A percentile compares a stretch with the other conserved stretches of the same genome.
These are phyloP conservation scores for Sphaeridia pumilis DNA, from an alignment of 2,888 invertebrate species.

Conservation along the genomic window DNA sequence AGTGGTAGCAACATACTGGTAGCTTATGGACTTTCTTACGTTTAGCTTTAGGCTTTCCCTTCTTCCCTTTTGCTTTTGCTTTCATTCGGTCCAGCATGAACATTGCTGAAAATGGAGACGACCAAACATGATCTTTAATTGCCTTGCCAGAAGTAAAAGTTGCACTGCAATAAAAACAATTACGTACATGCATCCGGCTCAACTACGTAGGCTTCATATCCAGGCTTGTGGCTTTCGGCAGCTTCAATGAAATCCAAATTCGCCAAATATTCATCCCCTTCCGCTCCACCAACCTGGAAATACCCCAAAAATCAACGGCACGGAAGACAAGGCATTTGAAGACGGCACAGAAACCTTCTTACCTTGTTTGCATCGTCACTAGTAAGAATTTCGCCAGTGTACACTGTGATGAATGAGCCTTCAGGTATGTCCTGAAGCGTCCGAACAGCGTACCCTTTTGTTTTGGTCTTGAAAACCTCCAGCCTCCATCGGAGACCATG, in stretches of 20 bases:
- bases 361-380: slow-evolving; percentile 75
- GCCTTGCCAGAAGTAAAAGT: slow-evolving; percentile 14
- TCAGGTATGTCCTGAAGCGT: slow-evolving; percentile 88
- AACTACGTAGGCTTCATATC: slow-evolving; percentile 45
- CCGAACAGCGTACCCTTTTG: slow-evolving; percentile 92
- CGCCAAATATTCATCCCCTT: slow-evolving; percentile 91
- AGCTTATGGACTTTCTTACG: neutral
- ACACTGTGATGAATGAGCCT: slow-evolving; percentile 89
- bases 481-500: slow-evolving; percentile 72
- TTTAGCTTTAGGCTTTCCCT: neutral
- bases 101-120: slow-evolving; percentile 9
- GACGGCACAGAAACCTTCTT: neutral
- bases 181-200: slow-evolving; percentile 6
- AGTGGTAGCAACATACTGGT: neutral
- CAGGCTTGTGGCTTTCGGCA: slow-evolving; percentile 68
- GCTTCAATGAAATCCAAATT: slow-evolving; percentile 94
- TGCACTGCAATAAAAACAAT: slow-evolving; percentile 9
- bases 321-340: too few relatives aligned
- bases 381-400: slow-evolving; percentile 82
- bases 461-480: slow-evolving; percentile 75
- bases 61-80: slow-evolving; percentile 1
- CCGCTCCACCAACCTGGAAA: slow-evolving; percentile 55
- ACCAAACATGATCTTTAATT: too few relatives aligned
- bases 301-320: neutral
- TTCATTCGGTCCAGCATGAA: slow-evolving; percentile 2